Percentiles rank a stretch among this genome's conserved stretches.
These are phyloP conservation scores for Syngnathus rostellatus DNA, from an alignment of 2,797 vertebrate genomes.

Conservation along the genomic window DNA sequence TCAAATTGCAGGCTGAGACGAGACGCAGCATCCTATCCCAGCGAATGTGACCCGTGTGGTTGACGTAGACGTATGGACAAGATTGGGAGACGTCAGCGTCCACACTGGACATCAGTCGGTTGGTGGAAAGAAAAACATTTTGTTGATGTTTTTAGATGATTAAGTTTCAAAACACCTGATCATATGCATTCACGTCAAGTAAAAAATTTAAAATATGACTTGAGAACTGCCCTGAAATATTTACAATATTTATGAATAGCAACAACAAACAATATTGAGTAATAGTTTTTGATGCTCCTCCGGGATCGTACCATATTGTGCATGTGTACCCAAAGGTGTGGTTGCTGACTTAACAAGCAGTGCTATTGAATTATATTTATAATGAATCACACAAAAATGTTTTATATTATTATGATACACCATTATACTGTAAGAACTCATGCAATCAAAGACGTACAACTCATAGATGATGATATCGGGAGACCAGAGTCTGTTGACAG, in stretches of 20 bases:
- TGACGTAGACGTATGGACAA: constrained; percentile 73
- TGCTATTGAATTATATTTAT: background rate
- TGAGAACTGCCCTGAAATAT: too few relatives aligned
- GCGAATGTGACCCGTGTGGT: constrained; percentile 72
- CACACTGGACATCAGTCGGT: constrained; percentile 51
- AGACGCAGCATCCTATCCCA: constrained; percentile 74
- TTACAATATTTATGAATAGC: background rate
- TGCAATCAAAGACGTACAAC: constrained; percentile 63
- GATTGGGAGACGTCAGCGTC: constrained; percentile 74
- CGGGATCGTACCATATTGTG: background rate
- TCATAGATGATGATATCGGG: constrained; percentile 77
- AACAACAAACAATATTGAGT: background rate
- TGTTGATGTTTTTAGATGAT: background rate
- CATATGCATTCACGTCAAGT: too few relatives aligned
- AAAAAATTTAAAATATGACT: too few relatives aligned
- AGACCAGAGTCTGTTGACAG: constrained; percentile 72
- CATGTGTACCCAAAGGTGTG: background rate
- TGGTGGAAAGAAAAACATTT: background rate
- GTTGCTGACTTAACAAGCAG: background rate
- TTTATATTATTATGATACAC: background rate
- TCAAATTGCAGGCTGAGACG: constrained; percentile 71
- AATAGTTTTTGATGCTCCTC: background rate
- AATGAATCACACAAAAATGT: background rate
- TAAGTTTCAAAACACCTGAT: too few relatives aligned
- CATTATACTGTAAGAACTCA: background rate